Base-by-base conservation (phyloP, 2,888 invertebrate genomes). In the Dione vanillae region DNA sequence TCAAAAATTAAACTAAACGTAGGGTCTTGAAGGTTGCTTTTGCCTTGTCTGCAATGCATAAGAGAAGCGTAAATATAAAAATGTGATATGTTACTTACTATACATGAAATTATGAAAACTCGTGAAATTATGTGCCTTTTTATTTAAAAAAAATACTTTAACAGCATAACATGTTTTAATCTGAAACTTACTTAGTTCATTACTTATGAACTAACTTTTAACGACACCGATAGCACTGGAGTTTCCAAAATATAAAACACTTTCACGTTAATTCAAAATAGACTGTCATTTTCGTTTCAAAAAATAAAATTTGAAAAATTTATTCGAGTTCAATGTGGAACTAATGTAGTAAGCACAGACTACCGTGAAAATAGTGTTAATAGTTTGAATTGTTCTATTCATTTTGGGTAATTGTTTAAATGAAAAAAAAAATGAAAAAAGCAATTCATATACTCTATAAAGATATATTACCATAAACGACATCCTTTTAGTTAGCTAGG, bases 391-490 rank as follows among this genome's bases (percentile, higher is more conserved):
- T n/a, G n/a, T n/a, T n/a, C n/a, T n/a, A n/a, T n/a, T n/a, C n/a
- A n/a, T n/a, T n/a, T n/a, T n/a, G n/a, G n/a, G n/a, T n/a, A n/a
- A n/a, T n/a, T n/a, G n/a, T n/a, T n/a, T n/a, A n/a, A n/a, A n/a
- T n/a, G n/a, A n/a, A n/a, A n/a, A n/a, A n/a, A n/a, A n/a, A n/a
- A n/a, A n/a, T n/a, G n/a, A 27, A 27, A 27, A 27, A 27, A 27
- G 2, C 27, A 27, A 27, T 27, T 5, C n/a, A 47, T 16, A 8
- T 16, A 14, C 45, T 8, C 43, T 27, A 10, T 59, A 20, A 41
- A 41, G 19, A 59, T 19, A 59, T 14, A 66, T 66, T 66, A 56
- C 37, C 56, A 45, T 66, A 56, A 54, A 51, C 49, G 67, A 59
- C 41, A 14, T 49, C 41, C 54, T 54, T 52, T 27, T 41, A 65